phyloP scores from a whole-genome alignment of 2,888 invertebrate genomes.

The Tetragonisca angustula region DNA sequence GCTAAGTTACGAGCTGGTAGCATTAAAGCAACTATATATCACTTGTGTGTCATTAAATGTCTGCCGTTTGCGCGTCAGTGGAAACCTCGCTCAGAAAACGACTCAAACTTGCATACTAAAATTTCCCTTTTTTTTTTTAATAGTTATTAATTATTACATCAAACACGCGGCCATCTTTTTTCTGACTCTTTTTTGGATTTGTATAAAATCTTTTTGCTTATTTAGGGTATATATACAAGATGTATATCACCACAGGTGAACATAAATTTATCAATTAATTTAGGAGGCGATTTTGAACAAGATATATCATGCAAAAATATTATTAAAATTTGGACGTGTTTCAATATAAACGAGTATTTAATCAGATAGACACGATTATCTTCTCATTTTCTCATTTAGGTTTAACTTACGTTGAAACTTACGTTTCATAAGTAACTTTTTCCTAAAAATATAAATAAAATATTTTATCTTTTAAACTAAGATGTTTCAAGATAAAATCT shows the following conservation, averaged over 20 bases:
- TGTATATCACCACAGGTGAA: not conserved
- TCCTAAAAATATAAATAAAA: not conserved
- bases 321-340: not conserved
- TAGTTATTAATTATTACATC: slow-evolving; percentile 54
- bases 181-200: slow-evolving; percentile 44
- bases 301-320: not conserved
- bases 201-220: slow-evolving; percentile 67
- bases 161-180: slow-evolving; percentile 52
- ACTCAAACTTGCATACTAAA: slow-evolving; percentile 64
- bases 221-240: slow-evolving; percentile 51
- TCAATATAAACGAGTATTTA: not conserved
- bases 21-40: slow-evolving; percentile 66
- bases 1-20: slow-evolving; percentile 65
- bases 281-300: not conserved
- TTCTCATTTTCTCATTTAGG: not conserved
- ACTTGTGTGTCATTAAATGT: slow-evolving; percentile 46
- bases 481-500: not conserved
- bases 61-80: slow-evolving; percentile 60
- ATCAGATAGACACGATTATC: not conserved
- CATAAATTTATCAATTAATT: not conserved
- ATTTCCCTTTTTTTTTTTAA: slow-evolving; percentile 27
- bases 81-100: slow-evolving; percentile 65
- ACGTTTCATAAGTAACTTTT: not conserved
- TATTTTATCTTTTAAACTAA: not conserved
- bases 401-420: no score